These are phyloP conservation scores for Pristionchus fissidentatus DNA, from an alignment of 2,888 invertebrate genomes.

Conservation along the genomic window DNA sequence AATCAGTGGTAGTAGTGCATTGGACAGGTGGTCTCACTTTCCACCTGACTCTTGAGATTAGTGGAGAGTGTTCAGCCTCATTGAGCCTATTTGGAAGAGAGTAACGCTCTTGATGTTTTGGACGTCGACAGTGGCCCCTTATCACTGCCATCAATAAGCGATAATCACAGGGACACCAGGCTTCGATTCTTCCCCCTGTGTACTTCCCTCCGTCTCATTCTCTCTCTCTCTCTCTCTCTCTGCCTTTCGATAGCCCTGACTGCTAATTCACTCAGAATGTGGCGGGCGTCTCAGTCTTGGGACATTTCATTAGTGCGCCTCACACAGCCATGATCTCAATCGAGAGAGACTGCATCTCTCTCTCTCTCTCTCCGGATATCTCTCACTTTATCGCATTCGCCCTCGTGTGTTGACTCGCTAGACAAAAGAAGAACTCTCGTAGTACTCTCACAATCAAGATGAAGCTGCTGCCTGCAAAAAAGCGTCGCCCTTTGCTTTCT, in stretches of 20 bases:
- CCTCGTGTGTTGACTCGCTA: background rate
- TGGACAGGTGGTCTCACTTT: background rate
- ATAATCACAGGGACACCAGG: too few species aligned
- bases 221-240: background rate
- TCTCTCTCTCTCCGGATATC: background rate
- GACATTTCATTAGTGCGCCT: slow-evolving; percentile 43
- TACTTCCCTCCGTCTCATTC: background rate
- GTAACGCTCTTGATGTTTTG: too few species aligned
- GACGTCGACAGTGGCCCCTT: too few species aligned
- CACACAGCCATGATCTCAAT: background rate
- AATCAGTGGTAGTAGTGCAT: background rate
- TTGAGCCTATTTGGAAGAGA: too few species aligned
- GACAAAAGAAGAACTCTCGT: background rate
- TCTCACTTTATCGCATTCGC: slow-evolving; percentile 39
- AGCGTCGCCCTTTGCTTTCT: background rate
- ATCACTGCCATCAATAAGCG: too few species aligned
- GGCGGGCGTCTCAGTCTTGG: slow-evolving; percentile 13
- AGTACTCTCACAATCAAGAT: background rate
- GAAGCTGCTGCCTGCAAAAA: background rate
- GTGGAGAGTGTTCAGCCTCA: too few species aligned
- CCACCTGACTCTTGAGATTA: background rate
- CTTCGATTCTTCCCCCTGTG: too few species aligned
- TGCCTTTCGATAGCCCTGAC: background rate
- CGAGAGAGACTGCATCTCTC: background rate
- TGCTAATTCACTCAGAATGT: slow-evolving; percentile 40